A percentile compares a stretch with the other conserved stretches of the same genome.
Conservation (phyloP, 2,113 vertebrate genomes). For the Pholis gunnellus region DNA sequence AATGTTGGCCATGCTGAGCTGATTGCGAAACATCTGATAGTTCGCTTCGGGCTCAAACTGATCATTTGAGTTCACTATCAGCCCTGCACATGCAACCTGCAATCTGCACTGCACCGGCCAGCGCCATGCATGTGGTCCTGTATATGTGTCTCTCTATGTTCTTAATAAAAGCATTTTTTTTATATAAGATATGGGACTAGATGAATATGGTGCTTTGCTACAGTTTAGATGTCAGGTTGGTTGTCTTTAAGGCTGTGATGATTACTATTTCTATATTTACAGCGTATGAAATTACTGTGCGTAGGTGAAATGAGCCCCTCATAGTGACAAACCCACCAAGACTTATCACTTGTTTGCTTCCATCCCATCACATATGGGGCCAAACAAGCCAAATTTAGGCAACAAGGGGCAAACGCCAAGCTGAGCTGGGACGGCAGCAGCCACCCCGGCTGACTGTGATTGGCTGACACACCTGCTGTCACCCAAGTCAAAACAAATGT, state of each 20-base stretch:
- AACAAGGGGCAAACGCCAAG: not conserved
- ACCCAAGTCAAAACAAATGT: not conserved
- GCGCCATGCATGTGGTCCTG: not conserved
- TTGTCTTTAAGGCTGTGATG: not conserved
- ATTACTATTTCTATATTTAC: no score
- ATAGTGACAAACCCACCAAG: no score
- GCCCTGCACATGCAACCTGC: not conserved
- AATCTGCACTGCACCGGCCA: not conserved
- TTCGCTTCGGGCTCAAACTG: conserved; percentile 6
- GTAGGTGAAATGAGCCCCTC: no score
- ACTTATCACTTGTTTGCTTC: not conserved
- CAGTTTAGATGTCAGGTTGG: not conserved
- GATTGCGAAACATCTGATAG: not conserved
- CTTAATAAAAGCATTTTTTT: not conserved
- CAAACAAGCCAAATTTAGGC: not conserved
- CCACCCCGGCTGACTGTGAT: not conserved
- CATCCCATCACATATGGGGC: not conserved
- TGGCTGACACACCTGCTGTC: not conserved
- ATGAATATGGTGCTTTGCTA: no score
- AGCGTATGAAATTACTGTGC: no score
- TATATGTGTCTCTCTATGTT: not conserved
- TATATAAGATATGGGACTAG: no score
- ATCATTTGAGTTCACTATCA: not conserved
- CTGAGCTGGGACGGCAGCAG: not conserved
- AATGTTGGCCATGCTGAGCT: not conserved